Base-by-base conservation (phyloP, 1,140 invertebrate genomes). In the Drosophila bifasciata region DNA sequence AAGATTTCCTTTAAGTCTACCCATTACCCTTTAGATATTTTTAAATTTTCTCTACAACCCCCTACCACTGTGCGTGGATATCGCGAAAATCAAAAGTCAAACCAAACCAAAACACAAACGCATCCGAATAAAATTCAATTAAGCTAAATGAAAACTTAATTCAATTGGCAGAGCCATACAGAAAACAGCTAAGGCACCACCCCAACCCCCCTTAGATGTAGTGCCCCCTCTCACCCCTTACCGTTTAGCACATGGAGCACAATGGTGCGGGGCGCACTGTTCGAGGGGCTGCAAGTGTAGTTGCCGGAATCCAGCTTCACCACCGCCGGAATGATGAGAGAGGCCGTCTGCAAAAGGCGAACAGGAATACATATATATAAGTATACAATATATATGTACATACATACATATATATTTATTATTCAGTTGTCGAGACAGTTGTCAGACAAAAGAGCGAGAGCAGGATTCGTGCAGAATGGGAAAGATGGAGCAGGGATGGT, bases 201-300 rank as follows among this genome's bases (percentile, higher is more conserved):
- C 43, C 25, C 43, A 6, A 13, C 28, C 32, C 23, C 19, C 3
- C 5, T 25, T 17, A 36, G 32, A 36, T 5, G 25, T 36, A 21
- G 15, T 17, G 36, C 17, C 5, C 15, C 50, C 32, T 13, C 8
- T 16, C 6, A 1, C 58, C 19, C 71, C 78, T 89, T 84, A 92
- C 91, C 91, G 69, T 91, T 92, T 49, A 92, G 83, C 43, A 92
- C 91, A 62, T 92, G 91, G 40, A 92, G 71, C 13, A 90, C 85
- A 57, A 92, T 77, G 49, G 91, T 91, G 60, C 86, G 76, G n/a
- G 90, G 83, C 4, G 79, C 90, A 60, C 90, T 91, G 73, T 91
- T 92, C 40, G 91, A 91, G 52, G 91, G 91, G 66, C 89, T 90
- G 90, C 91, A 92, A 55, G 91, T 91, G 69, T 92, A 92, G 76